Conservation (phyloP, 2,113 vertebrate species). For the Oplegnathus fasciatus region DNA sequence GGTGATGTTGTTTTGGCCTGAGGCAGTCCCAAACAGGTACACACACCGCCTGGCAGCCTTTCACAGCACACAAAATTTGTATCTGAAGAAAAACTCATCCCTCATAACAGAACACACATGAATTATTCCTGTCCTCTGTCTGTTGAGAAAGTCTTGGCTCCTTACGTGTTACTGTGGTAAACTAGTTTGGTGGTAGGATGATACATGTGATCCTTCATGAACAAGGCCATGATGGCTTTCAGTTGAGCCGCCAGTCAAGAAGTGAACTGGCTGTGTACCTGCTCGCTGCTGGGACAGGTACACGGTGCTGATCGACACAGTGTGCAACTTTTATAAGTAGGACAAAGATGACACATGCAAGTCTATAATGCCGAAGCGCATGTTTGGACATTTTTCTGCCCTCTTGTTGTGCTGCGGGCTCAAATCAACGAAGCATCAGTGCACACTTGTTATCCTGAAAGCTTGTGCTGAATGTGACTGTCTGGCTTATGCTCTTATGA, state of each 20-base stretch:
- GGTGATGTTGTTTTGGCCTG: constrained; percentile 45
- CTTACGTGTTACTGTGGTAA: not conserved
- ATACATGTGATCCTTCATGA: not conserved
- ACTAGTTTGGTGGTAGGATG: not conserved
- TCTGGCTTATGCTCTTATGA: not conserved
- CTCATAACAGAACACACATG: constrained; percentile 24
- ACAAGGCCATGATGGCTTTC: too few species aligned
- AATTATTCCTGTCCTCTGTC: constrained; percentile 33
- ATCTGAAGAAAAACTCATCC: not conserved
- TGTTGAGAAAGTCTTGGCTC: not conserved
- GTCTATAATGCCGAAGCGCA: not conserved
- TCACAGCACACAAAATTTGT: constrained; percentile 4
- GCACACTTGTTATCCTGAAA: not conserved
- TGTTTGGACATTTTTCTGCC: not conserved
- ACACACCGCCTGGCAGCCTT: not conserved
- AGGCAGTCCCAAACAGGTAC: constrained; percentile 31
- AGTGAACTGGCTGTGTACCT: not conserved
- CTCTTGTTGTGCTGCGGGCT: not conserved
- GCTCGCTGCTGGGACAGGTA: not conserved
- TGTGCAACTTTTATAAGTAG: not conserved
- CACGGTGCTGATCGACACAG: not conserved
- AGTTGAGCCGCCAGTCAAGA: not conserved
- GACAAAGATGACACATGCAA: not conserved
- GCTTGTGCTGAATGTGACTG: not conserved
- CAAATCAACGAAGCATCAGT: not conserved